These are phyloP conservation scores for Dicentrarchus labrax DNA, from an alignment of 2,113 vertebrate genomes.

Conservation along the genomic window DNA sequence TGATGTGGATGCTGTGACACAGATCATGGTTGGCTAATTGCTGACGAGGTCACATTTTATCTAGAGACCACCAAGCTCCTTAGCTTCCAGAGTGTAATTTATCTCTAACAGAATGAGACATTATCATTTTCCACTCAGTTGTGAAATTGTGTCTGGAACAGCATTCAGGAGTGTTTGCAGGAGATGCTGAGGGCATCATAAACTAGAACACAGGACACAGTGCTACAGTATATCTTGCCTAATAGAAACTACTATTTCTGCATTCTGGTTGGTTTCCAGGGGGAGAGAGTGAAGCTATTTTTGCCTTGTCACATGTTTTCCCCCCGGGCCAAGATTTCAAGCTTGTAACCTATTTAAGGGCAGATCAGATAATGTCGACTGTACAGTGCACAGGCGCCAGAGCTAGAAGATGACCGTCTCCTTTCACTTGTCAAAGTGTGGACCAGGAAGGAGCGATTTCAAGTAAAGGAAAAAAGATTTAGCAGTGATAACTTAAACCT, in stretches of 20 bases:
- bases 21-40: background rate
- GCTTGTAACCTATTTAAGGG: conserved; percentile 79
- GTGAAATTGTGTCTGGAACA: background rate
- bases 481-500: background rate
- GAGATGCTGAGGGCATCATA: conserved; percentile 41
- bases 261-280: conserved; percentile 71
- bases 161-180: conserved; percentile 13
- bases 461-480: background rate
- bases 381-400: conserved; percentile 27
- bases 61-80: background rate
- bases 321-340: conserved; percentile 68
- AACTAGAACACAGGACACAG: conserved; percentile 68
- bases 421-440: conserved; percentile 8
- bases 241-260: conserved; percentile 77
- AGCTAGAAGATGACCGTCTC: background rate
- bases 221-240: conserved; percentile 47
- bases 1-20: background rate
- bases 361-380: conserved; percentile 40
- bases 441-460: conserved; percentile 20
- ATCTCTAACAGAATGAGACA: background rate
- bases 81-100: background rate
- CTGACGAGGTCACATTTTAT: background rate
- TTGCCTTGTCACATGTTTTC: conserved; percentile 79
- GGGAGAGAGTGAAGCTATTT: conserved; percentile 80
- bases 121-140: background rate